Percentiles rank a stretch among this genome's conserved stretches.
Evolutionary conservation across 2,888 invertebrate genomes (phyloP).

Genomic region (Eubasilissa splendida): DNA sequence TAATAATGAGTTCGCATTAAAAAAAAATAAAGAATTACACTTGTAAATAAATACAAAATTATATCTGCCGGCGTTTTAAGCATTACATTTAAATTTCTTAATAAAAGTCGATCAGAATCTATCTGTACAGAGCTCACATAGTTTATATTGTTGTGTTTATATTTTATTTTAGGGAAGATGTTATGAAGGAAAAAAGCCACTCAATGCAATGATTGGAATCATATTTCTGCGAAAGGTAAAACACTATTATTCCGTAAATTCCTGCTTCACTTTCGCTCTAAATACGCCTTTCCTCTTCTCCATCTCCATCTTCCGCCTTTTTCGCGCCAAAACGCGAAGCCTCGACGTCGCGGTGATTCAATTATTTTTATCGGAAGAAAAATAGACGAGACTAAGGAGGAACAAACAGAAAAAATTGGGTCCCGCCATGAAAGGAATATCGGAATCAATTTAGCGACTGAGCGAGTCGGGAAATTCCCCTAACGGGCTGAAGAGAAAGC

Average conservation of each 20-base stretch:
- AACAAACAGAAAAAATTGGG: slow-evolving; percentile 40
- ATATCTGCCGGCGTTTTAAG: no score
- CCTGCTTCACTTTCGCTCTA: not conserved
- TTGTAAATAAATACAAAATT: no score
- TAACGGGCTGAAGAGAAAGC: not conserved
- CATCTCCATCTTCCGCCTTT: not conserved
- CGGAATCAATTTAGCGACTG: slow-evolving; percentile 44
- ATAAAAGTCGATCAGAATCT: no score
- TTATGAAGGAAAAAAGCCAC: not conserved
- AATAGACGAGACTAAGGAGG: slow-evolving; percentile 45
- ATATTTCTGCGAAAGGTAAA: not conserved
- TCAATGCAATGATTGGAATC: slow-evolving; percentile 9
- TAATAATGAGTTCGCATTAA: no score
- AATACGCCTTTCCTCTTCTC: not conserved
- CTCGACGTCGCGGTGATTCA: slow-evolving; percentile 47
- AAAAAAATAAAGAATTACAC: no score
- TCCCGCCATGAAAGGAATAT: slow-evolving; percentile 26
- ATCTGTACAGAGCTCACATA: no score
- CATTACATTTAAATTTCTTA: no score
- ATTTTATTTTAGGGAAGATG: no score
- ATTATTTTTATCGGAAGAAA: slow-evolving; percentile 49
- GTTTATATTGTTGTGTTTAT: no score
- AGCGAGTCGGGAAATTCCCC: not conserved
- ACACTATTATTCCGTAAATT: slow-evolving; percentile 18
- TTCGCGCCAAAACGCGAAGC: slow-evolving; percentile 32